Percentiles rank a stretch among this genome's conserved stretches.
phyloP scores from a whole-genome alignment of 2,113 vertebrate species.

The Equus przewalskii region DNA sequence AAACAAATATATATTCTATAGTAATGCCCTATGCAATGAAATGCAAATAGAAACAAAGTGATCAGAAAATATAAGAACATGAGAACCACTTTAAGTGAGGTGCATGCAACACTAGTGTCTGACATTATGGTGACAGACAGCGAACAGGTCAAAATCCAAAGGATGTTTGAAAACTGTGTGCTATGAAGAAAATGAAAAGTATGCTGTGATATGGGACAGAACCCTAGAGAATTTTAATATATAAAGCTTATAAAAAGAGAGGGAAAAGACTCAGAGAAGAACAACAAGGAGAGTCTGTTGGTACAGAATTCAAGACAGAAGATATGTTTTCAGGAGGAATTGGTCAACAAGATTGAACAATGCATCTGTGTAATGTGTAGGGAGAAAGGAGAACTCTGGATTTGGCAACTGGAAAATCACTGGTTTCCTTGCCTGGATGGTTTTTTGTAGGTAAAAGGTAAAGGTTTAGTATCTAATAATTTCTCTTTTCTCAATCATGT shows the following conservation, averaged over 20 bases:
- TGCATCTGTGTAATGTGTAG: neutral
- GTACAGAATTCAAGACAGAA: neutral
- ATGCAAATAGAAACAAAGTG: neutral
- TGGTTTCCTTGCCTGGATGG: neutral
- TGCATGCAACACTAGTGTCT: neutral
- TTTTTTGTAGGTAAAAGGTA: neutral
- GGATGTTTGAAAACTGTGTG: neutral
- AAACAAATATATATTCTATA: neutral
- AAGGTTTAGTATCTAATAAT: neutral
- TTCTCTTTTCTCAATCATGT: neutral
- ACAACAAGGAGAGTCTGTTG: neutral
- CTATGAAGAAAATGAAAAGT: neutral
- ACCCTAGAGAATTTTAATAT: neutral
- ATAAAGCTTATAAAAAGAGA: neutral
- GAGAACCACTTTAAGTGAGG: neutral
- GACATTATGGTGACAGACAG: neutral
- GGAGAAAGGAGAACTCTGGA: neutral
- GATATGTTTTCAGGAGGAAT: neutral
- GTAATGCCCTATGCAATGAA: neutral
- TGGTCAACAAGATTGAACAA: neutral
- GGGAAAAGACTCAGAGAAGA: neutral
- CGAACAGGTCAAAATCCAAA: neutral
- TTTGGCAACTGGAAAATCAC: neutral
- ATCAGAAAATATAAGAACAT: neutral
- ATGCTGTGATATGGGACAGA: neutral